Evolutionary conservation across 2,113 vertebrate genomes (phyloP).

Genomic region (Oplegnathus fasciatus): DNA sequence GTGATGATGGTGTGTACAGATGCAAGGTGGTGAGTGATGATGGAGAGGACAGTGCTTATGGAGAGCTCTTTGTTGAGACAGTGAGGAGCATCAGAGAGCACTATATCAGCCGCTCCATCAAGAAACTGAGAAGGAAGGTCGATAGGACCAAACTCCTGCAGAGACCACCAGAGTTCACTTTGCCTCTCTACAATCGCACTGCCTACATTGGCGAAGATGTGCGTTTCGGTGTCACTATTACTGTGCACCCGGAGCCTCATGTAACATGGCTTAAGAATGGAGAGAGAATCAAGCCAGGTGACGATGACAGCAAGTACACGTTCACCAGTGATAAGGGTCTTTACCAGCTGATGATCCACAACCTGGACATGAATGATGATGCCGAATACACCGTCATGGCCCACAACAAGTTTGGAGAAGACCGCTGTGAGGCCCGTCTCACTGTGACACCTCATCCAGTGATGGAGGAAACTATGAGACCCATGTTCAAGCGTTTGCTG

Average conservation of each 20-base stretch:
- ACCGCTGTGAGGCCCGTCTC: conserved; percentile 95
- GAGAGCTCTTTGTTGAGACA: conserved; percentile 95
- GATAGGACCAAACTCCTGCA: conserved; percentile 92
- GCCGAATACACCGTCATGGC: conserved; percentile 95
- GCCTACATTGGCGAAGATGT: conserved; percentile 95
- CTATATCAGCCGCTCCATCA: conserved; percentile 91
- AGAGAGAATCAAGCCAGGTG: conserved; percentile 93
- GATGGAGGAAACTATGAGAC: conserved; percentile 91
- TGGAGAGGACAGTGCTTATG: conserved; percentile 94
- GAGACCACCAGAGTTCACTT: conserved; percentile 96
- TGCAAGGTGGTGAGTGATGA: conserved; percentile 96
- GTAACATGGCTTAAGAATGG: conserved; percentile 97
- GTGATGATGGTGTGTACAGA: conserved; percentile 95
- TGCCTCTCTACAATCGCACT: conserved; percentile 94
- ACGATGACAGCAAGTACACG: conserved; percentile 93
- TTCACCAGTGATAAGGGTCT: conserved; percentile 97
- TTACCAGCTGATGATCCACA: conserved; percentile 95
- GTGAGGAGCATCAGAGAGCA: conserved; percentile 93
- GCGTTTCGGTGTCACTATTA: conserved; percentile 97
- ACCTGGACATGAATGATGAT: conserved; percentile 89
- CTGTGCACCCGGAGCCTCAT: conserved; percentile 96
- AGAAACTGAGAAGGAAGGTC: conserved; percentile 91
- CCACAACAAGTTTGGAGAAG: conserved; percentile 95
- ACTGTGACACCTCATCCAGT: conserved; percentile 92
- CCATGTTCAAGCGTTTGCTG: conserved; percentile 97